Evolutionary conservation across 2,113 vertebrate species (phyloP), one percentile per base, ranked within the genome.

Genomic region (Capreolus pygargus): DNA sequence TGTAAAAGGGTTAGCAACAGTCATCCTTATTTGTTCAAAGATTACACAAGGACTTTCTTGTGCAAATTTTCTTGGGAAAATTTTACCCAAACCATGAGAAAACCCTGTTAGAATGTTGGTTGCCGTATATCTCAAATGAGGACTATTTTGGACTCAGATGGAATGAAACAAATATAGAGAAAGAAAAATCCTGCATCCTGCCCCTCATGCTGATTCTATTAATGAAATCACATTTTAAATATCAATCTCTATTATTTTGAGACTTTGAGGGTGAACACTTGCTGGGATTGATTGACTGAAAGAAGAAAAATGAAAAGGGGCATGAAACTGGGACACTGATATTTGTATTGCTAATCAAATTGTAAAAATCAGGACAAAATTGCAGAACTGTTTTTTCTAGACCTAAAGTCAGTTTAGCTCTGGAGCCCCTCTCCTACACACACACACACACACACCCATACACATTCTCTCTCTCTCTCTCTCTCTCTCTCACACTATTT

Each of bases 211-310:
- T 79, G 54, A 86, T 89, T 95, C 9, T 90, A 45, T 90, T 92
- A 93, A 88, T 94, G 30, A 96, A 97, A 92, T 94, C n/a, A 81
- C 81, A 67, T 90, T 85, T 95, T 60, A 97, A 83, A 74, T 61
- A n/a, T 92, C 79, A 90, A 39, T 55, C 23, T 95, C 25, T 93
- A 45, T 81, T 96, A 90, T 82, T 94, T 95, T 13, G 54, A 54
- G 74, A 93, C n/a, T 91, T 83, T 81, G 39, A 95, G 78, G 36
- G 36, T 74, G 33, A 97, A 86, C 30, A 60, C 76, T 94, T 81
- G 39, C 84, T 92, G 54, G 6, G 76, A 86, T 92, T 92, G 76
- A 96, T 47, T 86, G 74, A 86, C 70, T 86, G 70, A 91, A 85
- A 92, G 33, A 57, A 79, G 81, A 60, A 79, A 33, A 95, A 95